Conservation (phyloP, 92 coral and sea anemone species). For the Siderastrea siderea region DNA sequence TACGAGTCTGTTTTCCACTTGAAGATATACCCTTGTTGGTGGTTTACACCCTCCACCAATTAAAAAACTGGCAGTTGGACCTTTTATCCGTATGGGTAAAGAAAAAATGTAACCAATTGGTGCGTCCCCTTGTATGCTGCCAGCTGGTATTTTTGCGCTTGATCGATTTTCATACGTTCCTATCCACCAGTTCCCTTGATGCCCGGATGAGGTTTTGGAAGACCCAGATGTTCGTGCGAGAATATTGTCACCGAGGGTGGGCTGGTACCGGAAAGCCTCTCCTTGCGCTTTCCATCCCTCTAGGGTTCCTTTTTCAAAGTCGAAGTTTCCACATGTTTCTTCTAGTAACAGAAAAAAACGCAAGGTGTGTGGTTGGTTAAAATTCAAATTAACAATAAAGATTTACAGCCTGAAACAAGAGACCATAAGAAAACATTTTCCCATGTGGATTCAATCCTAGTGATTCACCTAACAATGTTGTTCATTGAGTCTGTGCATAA, state of each 20-base stretch:
- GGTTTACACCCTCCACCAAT: slow-evolving; percentile 14
- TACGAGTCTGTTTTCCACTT: background rate
- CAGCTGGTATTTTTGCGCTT: slow-evolving; percentile 21
- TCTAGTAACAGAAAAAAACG: background rate
- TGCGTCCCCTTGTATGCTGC: slow-evolving; percentile 29
- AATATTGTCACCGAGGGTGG: slow-evolving; percentile 32
- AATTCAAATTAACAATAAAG: no score
- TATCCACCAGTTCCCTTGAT: slow-evolving; percentile 60
- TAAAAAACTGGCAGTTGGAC: background rate
- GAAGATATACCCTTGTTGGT: background rate
- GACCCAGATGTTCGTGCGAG: slow-evolving; percentile 37
- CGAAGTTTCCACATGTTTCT: slow-evolving; percentile 27
- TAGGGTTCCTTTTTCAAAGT: slow-evolving; percentile 65
- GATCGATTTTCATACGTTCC: slow-evolving; percentile 66
- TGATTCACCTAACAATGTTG: no score
- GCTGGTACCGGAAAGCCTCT: slow-evolving; percentile 51
- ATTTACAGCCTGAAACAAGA: no score
- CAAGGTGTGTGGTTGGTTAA: background rate
- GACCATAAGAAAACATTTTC: no score
- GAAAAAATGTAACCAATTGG: background rate
- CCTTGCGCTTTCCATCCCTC: slow-evolving; percentile 54
- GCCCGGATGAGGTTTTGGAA: slow-evolving; percentile 4
- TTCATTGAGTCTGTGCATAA: no score
- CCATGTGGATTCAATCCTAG: no score
- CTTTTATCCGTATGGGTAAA: background rate